These are phyloP conservation scores for Proales similis DNA, from an alignment of 1,140 invertebrate species.

Conservation along the genomic window DNA sequence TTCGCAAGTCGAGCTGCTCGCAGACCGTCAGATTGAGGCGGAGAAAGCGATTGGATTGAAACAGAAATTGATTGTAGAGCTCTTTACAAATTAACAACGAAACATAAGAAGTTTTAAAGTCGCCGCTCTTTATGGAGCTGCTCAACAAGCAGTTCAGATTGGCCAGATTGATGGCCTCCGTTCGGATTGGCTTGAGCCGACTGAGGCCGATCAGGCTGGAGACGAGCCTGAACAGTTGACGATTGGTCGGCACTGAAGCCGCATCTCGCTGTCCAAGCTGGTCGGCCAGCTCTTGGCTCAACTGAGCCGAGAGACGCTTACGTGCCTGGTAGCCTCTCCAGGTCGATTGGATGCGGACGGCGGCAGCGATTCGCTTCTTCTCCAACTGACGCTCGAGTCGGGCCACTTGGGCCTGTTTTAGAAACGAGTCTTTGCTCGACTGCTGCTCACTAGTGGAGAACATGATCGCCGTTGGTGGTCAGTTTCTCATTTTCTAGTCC, in stretches of 20 bases:
- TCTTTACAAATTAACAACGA: too few species aligned
- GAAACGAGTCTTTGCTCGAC: constrained; percentile 18
- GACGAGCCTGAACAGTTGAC: neutral
- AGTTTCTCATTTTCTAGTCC: too few species aligned
- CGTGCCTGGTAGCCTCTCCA: constrained; percentile 10
- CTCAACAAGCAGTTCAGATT: too few species aligned
- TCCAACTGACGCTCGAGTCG: constrained; percentile 1
- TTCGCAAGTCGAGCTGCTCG: too few species aligned
- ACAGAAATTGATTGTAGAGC: too few species aligned
- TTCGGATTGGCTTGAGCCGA: neutral
- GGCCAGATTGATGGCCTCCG: neutral
- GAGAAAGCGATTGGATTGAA: too few species aligned
- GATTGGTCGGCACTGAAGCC: neutral
- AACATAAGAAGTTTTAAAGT: too few species aligned
- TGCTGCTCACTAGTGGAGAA: too few species aligned
- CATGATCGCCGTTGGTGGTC: too few species aligned
- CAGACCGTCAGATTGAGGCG: too few species aligned
- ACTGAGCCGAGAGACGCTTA: neutral
- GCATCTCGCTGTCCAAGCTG: neutral
- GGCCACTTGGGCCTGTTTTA: constrained; percentile 23
- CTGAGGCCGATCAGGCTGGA: neutral
- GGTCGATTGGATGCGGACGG: constrained; percentile 3
- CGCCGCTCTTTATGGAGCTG: too few species aligned
- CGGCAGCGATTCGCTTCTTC: constrained; percentile 7
- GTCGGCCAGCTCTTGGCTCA: neutral